Base-by-base conservation (phyloP, 2,113 vertebrate genomes). In the Coreoperca whiteheadi region DNA sequence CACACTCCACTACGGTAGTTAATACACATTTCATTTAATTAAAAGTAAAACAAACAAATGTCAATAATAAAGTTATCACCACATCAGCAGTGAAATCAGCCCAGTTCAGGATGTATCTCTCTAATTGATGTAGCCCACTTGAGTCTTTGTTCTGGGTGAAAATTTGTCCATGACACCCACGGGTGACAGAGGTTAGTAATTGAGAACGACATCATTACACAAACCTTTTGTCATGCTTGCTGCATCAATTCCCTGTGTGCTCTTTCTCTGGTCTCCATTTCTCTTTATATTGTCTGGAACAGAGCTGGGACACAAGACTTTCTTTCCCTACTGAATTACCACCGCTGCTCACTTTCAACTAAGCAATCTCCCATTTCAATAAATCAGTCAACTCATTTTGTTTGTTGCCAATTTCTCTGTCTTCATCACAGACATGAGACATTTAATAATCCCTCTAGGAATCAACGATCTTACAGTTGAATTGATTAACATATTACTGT, bases 161-260 rank as follows among this genome's bases (percentile, higher is more conserved):
- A 74, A 41, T 54, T 81, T 20, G 8, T 72, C 53, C 9, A 28
- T 68, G 68, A 77, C 73, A 59, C 43, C 60, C 43, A 50, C 46
- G 54, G 84, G 79, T 75, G 81, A 80, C 54, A 54, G 65, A 82
- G 84, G 89, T 91, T 79, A 72, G 74, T 79, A 63, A 86, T 59
- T 88, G 82, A 83, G 67, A 81, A 65, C 20, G 59, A 74, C 76
- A 60, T 86, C 75, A 79, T 89, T 83, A 81, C 80, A 84, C 59
- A 86, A 81, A 86, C 76, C 74, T 91, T 87, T 87, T 81, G 74
- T 85, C 75, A 74, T 65, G 61, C 76, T 50, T 46, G 48, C 80
- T 72, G 81, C 84, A 81, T 78, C 65, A 54, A 65, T 61, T 87
- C 85, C 64, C 65, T 48, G 43, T 23, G 9, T 32, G 41, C 43